Percentiles rank a stretch among this genome's conserved stretches.
Conservation (phyloP, 2,888 invertebrate species). For the Agelastica alni region DNA sequence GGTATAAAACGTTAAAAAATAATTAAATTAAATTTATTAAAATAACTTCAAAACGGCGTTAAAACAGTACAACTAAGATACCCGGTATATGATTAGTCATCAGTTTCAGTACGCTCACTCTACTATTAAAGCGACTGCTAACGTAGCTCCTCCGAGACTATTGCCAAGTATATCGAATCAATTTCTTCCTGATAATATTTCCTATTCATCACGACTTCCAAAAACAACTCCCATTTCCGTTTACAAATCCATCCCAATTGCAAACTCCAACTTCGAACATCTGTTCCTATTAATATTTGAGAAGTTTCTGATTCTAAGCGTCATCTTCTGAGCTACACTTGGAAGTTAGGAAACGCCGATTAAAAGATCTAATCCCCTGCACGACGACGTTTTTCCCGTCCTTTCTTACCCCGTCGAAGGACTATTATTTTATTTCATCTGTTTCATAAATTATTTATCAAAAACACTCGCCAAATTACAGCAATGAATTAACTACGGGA, state of each 20-base stretch:
- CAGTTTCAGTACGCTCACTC: neutral
- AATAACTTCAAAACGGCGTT: too few relatives aligned
- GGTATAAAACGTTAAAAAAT: too few relatives aligned
- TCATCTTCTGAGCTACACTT: slow-evolving; percentile 15
- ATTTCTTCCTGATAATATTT: slow-evolving; percentile 14
- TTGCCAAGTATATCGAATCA: slow-evolving; percentile 11
- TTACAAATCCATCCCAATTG: slow-evolving; percentile 19
- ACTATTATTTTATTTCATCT: slow-evolving; percentile 1
- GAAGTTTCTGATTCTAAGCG: slow-evolving; percentile 18
- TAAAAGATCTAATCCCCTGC: slow-evolving; percentile 2
- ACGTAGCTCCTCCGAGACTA: neutral
- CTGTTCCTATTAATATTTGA: slow-evolving; percentile 22
- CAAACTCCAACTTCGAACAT: slow-evolving; percentile 21
- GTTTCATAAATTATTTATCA: neutral
- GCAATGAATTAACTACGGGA: too few relatives aligned
- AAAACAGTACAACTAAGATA: too few relatives aligned
- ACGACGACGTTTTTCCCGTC: neutral
- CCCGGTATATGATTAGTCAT: too few relatives aligned
- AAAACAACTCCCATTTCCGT: slow-evolving; percentile 21
- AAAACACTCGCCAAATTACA: too few relatives aligned
- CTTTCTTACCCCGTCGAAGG: neutral
- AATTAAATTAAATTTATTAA: too few relatives aligned
- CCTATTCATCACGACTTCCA: slow-evolving; percentile 16
- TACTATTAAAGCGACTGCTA: neutral
- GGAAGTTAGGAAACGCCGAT: slow-evolving; percentile 16